These are phyloP conservation scores for Apamea sordens DNA, from an alignment of 2,888 invertebrate genomes.

Conservation along the genomic window DNA sequence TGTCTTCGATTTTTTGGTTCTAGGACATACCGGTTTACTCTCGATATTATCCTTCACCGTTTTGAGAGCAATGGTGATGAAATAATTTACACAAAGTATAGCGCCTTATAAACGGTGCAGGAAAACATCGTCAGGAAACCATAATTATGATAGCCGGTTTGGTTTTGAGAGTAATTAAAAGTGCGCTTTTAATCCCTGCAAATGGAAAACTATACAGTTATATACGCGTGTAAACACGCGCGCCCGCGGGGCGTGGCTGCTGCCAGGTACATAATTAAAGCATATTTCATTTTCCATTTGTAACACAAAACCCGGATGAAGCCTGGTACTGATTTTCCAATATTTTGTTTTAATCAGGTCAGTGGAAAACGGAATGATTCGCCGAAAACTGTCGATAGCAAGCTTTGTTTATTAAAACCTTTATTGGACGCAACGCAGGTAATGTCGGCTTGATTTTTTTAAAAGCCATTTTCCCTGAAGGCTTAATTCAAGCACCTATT, in stretches of 20 bases:
- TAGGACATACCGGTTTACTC: not conserved
- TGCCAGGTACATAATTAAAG: constrained; percentile 39
- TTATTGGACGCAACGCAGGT: constrained; percentile 34
- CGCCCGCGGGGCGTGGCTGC: constrained; percentile 17
- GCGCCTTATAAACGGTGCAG: too few relatives aligned
- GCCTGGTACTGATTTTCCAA: constrained; percentile 42
- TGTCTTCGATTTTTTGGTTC: not conserved
- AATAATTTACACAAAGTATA: too few relatives aligned
- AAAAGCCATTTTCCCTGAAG: constrained; percentile 39
- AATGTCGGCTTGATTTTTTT: constrained; percentile 22
- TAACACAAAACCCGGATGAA: constrained; percentile 37
- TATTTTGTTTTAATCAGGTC: constrained; percentile 50
- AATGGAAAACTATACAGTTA: constrained; percentile 14
- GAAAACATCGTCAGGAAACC: too few relatives aligned
- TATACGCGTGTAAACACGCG: not conserved
- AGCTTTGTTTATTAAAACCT: constrained; percentile 56
- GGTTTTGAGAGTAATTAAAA: not conserved
- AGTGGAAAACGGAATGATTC: constrained; percentile 39
- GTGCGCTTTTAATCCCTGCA: constrained; percentile 3
- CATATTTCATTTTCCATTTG: constrained; percentile 54
- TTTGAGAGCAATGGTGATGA: not conserved
- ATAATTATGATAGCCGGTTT: too few relatives aligned
- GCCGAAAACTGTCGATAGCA: constrained; percentile 42
- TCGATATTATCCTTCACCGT: not conserved
- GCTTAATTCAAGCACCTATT: constrained; percentile 32